phyloP scores from a whole-genome alignment of 2,113 vertebrate species.

The Verasper variegatus region DNA sequence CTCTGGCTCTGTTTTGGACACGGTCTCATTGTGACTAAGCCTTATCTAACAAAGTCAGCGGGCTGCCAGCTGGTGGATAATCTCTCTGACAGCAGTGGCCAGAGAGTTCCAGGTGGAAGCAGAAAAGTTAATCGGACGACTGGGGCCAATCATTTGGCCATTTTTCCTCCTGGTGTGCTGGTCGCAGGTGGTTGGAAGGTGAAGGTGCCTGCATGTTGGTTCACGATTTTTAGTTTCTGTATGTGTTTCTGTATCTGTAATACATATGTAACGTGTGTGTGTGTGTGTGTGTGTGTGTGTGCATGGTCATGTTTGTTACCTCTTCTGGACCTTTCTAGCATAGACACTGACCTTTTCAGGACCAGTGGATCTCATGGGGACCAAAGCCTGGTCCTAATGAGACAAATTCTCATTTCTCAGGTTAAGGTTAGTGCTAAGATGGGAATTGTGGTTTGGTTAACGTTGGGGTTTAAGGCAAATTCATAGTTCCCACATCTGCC shows the following conservation, averaged over 20 bases:
- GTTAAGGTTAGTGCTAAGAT: too few relatives aligned
- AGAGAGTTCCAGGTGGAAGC: conserved; percentile 16
- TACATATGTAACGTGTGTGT: not conserved
- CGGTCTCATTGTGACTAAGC: conserved; percentile 53
- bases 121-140: conserved; percentile 29
- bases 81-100: conserved; percentile 48
- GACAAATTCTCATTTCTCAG: too few relatives aligned
- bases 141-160: too few relatives aligned
- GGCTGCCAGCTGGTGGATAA: conserved; percentile 39
- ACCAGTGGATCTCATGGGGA: too few relatives aligned
- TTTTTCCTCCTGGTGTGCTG: conserved; percentile 2
- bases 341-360: too few relatives aligned
- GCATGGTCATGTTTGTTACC: too few relatives aligned
- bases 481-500: too few relatives aligned
- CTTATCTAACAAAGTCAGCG: conserved; percentile 52
- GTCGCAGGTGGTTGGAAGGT: not conserved
- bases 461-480: too few relatives aligned
- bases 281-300: not conserved
- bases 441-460: too few relatives aligned
- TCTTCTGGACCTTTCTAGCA: too few relatives aligned
- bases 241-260: not conserved
- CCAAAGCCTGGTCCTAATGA: too few relatives aligned
- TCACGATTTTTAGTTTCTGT: not conserved
- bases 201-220: not conserved
- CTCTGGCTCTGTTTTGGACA: conserved; percentile 45